Base-by-base conservation (phyloP, 2,113 vertebrate species). In the Australoheros scitulus region DNA sequence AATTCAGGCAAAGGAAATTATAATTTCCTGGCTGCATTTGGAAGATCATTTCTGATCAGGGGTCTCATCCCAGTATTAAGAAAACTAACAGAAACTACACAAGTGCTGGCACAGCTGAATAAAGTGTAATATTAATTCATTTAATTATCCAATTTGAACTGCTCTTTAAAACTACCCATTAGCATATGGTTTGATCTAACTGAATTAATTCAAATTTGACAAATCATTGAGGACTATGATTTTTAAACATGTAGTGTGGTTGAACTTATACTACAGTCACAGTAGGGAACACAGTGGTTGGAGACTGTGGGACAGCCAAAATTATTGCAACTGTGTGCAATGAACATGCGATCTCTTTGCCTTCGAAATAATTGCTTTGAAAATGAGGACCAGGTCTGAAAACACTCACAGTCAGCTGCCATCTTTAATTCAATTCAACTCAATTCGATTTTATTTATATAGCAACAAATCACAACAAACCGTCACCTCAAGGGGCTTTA, bases 251-350 rank as follows among this genome's bases (percentile, higher is more conserved):
- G 65, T 70, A 70, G 29, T 50, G 24, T 52, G 29, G 65, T 50
- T 70, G 50, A 50, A 70, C 65, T 41, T 70, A 29, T 0, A 1
- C 41, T 50, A 1, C 9, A 68, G 41, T 0, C 64, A 26, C 26
- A 26, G 22, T 68, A 24, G 24, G 38, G 8, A 0, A 17, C 15
- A 7, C 26, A 17, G 17, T 50, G 22, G 24, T 24, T 29, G 65
- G 24, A 15, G 65, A 50, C 43, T 68, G 64, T 4, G 41, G 22
- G 38, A 26, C 0, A 0, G 24, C 14, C 22, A 43, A 26, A 47
- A 68, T 10, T 10, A 43, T n/a, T 10, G n/a, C 63, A 43, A 43
- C 3, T 7, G 7, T 65, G n/a, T 65, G 2, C 63, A 65, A 38
- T 65, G 14, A 3, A 26, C 38, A 47, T 68, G 63, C 38, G 10